These are phyloP conservation scores for Centropus bengalensis DNA, from an alignment of 2,113 vertebrate species.

Conservation along the genomic window DNA sequence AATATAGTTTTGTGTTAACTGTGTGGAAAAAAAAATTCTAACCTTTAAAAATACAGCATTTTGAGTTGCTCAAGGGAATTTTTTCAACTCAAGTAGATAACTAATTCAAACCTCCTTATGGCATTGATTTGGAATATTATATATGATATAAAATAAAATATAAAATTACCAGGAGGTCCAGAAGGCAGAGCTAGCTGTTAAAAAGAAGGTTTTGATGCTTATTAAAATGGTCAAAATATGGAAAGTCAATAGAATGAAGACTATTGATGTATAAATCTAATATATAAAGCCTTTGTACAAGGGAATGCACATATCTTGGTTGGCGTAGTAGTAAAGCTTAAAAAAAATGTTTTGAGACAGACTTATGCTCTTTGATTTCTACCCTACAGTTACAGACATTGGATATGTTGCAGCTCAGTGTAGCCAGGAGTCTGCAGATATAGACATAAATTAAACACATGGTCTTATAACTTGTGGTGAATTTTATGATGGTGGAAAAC, in stretches of 20 bases:
- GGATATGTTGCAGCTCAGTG: not conserved
- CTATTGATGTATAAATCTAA: not conserved
- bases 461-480: not conserved
- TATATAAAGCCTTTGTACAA: not conserved
- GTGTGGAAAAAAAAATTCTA: constrained; percentile 53
- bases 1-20: constrained; percentile 59
- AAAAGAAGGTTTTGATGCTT: not conserved
- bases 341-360: not conserved
- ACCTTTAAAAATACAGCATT: constrained; percentile 55
- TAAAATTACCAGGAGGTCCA: not conserved
- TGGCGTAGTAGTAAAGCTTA: not conserved
- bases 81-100: constrained; percentile 6
- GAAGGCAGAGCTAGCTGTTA: not conserved
- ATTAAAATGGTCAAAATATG: not conserved
- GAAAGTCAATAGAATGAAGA: not conserved
- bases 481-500: not conserved
- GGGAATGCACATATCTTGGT: not conserved
- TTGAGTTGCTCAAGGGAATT: constrained; percentile 18
- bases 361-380: not conserved
- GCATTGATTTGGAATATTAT: constrained; percentile 27
- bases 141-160: not conserved
- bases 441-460: not conserved
- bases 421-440: not conserved
- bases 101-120: constrained; percentile 45
- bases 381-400: not conserved